phyloP scores from a whole-genome alignment of 2,113 vertebrate species.

The Menidia beryllina region DNA sequence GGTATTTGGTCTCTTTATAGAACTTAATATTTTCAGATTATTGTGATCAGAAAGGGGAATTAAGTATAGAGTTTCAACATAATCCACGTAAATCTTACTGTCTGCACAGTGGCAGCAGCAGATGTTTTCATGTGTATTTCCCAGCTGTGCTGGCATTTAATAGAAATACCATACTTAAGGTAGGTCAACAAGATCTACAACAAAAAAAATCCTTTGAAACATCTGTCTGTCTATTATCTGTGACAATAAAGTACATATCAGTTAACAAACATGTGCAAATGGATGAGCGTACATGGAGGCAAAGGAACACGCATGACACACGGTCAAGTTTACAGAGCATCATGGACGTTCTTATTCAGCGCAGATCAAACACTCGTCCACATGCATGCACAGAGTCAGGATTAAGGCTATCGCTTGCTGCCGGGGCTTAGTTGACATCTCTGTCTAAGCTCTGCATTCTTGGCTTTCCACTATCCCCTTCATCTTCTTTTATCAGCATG shows the following conservation, averaged over 20 bases:
- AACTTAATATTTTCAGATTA: constrained; percentile 1
- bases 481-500: constrained; percentile 44
- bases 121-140: constrained; percentile 2
- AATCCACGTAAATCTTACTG: not conserved
- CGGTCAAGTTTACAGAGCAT: not conserved
- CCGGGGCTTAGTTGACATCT: constrained; percentile 65
- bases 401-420: constrained; percentile 65
- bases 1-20: not conserved
- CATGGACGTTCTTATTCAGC: constrained; percentile 30
- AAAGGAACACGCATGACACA: not conserved
- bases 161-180: constrained; percentile 10
- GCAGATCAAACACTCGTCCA: constrained; percentile 65
- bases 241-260: constrained; percentile 3
- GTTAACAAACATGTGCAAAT: not conserved
- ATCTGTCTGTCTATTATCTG: constrained; percentile 22
- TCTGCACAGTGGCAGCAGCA: not conserved
- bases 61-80: not conserved
- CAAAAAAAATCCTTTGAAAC: constrained; percentile 27
- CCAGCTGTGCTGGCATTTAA: constrained; percentile 9
- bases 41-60: not conserved
- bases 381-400: constrained; percentile 66
- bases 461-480: constrained; percentile 46
- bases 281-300: not conserved
- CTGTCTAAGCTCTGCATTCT: constrained; percentile 66
- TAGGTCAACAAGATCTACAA: constrained; percentile 2